A percentile compares a stretch with the other conserved stretches of the same genome.
phyloP scores from a whole-genome alignment of 2,113 vertebrate species.

The Athene cunicularia region DNA sequence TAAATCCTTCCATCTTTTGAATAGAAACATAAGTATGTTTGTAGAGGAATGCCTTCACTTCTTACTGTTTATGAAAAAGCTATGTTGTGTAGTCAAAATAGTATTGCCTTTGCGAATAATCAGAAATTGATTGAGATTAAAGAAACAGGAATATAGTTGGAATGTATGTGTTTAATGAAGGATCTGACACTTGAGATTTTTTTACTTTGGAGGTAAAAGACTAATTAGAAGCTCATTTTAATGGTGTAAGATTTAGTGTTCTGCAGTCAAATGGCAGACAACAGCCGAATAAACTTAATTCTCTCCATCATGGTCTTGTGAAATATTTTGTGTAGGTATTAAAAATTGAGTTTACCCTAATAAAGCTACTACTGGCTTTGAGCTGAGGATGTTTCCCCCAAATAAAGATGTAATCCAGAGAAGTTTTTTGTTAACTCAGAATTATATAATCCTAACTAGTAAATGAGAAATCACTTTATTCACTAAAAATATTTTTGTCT shows the following conservation, averaged over 20 bases:
- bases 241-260: background rate
- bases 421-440: background rate
- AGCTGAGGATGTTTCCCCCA: background rate
- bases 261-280: background rate
- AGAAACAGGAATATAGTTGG: background rate
- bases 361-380: background rate
- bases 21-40: background rate
- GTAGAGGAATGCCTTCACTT: background rate
- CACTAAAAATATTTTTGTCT: background rate
- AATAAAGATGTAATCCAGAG: background rate
- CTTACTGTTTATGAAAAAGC: background rate
- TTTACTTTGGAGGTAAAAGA: background rate
- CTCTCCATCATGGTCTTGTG: background rate
- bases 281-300: background rate
- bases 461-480: background rate
- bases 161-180: background rate
- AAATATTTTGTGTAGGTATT: background rate
- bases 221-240: background rate
- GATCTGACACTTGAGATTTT: background rate
- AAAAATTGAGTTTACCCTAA: background rate
- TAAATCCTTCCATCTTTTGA: background rate
- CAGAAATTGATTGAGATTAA: background rate
- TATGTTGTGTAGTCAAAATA: background rate
- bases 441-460: background rate
- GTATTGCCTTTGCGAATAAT: background rate